These are phyloP conservation scores for Hecatera dysodea DNA, from an alignment of 2,888 invertebrate genomes.

Conservation along the genomic window DNA sequence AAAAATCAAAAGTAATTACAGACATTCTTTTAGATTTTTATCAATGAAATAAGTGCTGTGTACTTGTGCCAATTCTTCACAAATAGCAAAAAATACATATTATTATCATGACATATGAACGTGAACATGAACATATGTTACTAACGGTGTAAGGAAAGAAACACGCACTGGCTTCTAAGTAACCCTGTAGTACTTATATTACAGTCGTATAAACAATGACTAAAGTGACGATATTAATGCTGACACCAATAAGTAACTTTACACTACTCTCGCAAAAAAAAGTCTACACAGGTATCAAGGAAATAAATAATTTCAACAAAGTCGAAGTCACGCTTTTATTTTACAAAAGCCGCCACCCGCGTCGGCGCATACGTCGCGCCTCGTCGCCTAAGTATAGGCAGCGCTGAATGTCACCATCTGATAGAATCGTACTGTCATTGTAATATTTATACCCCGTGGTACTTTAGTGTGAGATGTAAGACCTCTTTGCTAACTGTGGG, in stretches of 20 bases:
- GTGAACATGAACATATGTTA: too few relatives aligned
- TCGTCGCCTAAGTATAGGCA: constrained; percentile 46
- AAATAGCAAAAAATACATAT: too few relatives aligned
- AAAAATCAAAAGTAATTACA: too few relatives aligned
- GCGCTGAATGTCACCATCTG: constrained; percentile 52
- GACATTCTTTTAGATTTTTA: too few relatives aligned
- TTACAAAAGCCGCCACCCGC: constrained; percentile 67
- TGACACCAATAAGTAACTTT: constrained; percentile 54
- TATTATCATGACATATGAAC: too few relatives aligned
- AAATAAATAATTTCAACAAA: constrained; percentile 69
- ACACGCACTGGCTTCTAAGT: too few relatives aligned
- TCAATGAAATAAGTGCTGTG: too few relatives aligned
- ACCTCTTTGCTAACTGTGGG: constrained; percentile 9
- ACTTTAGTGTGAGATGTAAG: constrained; percentile 16
- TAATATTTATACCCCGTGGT: constrained; percentile 48
- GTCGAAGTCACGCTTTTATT: constrained; percentile 64
- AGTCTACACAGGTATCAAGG: constrained; percentile 50
- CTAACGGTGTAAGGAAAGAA: too few relatives aligned
- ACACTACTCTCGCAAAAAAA: constrained; percentile 60
- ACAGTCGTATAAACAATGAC: constrained; percentile 9
- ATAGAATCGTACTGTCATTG: constrained; percentile 59
- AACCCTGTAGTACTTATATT: not conserved
- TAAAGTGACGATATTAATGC: constrained; percentile 45
- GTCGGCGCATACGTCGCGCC: constrained; percentile 64
- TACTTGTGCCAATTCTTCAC: too few relatives aligned